Base-by-base conservation (phyloP, 2,888 invertebrate species). In the Ephialtes manifestator region DNA sequence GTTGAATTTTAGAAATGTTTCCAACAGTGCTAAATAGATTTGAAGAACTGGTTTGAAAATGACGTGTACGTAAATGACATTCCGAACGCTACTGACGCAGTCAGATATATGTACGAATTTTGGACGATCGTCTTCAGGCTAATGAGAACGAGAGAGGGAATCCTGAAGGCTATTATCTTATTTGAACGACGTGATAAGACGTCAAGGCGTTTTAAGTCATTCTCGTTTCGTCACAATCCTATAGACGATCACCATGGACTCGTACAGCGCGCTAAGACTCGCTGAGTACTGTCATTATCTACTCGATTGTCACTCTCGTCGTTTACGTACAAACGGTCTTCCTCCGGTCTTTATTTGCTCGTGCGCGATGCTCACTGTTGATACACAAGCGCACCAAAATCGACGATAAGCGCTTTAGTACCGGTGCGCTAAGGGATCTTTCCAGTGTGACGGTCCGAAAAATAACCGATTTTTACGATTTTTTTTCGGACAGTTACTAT, bases 101-200 rank as follows among this genome's bases (percentile, higher is more conserved):
- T 18, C 35, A 39, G 35, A 63, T n/a, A 10, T 18, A 18, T 63
- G 10, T 11, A 10, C 10, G 18, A 63, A 35, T 63, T n/a, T 31
- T 63, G 63, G 8, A 39, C 11, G 39, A 7, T 8, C 18, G 18
- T 63, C 10, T 11, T 5, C 8, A 2, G 18, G 35, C 31, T 46
- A 60, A 74, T 74, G 58, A 58, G 58, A 18, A 28, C 58, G 58
- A 46, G 71, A 39, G 55, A 55, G 24, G 71, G 55, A 24, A 18
- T 24, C n/a, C 11, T 35, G 51, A 39, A 55, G 8, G 18, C 39
- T 10, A 58, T 80, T 68, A 67, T 71, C 51, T 35, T 77, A 46
- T 81, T 86, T 81, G 68, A 71, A 84, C 67, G 81, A 11, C 10
- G 43, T 51, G 85, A 84, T 76, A 80, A 81, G 39, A 18, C n/a